phyloP scores from a whole-genome alignment of 2,797 vertebrate species.

The Vireo griseus region DNA sequence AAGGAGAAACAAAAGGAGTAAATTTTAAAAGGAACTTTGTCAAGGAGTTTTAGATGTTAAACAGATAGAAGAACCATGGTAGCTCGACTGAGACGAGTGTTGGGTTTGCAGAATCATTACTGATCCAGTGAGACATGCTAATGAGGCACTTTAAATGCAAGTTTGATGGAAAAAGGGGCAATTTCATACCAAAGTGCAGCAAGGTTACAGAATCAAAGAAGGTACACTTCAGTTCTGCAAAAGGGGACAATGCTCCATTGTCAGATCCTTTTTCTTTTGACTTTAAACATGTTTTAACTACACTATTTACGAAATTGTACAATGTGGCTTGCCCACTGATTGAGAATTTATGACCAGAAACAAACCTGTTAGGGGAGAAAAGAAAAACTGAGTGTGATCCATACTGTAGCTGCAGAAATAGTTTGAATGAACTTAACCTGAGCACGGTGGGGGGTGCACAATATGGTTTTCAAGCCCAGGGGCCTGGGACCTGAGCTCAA shows the following conservation, averaged over 20 bases:
- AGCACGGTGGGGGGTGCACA: constrained; percentile 48
- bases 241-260: constrained; percentile 69
- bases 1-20: constrained; percentile 72
- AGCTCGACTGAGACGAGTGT: constrained; percentile 26
- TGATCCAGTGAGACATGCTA: constrained; percentile 65
- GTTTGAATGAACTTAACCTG: constrained; percentile 50
- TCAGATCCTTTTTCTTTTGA: constrained; percentile 58
- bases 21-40: constrained; percentile 76
- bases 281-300: constrained; percentile 67
- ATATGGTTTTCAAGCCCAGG: constrained; percentile 57
- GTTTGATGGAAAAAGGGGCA: constrained; percentile 69
- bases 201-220: constrained; percentile 74
- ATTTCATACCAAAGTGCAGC: constrained; percentile 69
- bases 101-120: constrained; percentile 22
- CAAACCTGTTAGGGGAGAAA: constrained; percentile 61
- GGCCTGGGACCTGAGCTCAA: constrained; percentile 41
- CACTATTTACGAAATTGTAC: constrained; percentile 62
- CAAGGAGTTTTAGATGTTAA: constrained; percentile 73
- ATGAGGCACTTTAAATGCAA: constrained; percentile 72
- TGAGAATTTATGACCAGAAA: constrained; percentile 74
- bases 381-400: constrained; percentile 38
- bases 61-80: constrained; percentile 62
- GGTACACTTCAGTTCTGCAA: constrained; percentile 61
- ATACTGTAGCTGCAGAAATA: constrained; percentile 24
- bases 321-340: constrained; percentile 44